Evolutionary conservation across 2,888 invertebrate species (phyloP), one percentile per base, ranked within the genome.

Genomic region (Lacanobia wlatinum): DNA sequence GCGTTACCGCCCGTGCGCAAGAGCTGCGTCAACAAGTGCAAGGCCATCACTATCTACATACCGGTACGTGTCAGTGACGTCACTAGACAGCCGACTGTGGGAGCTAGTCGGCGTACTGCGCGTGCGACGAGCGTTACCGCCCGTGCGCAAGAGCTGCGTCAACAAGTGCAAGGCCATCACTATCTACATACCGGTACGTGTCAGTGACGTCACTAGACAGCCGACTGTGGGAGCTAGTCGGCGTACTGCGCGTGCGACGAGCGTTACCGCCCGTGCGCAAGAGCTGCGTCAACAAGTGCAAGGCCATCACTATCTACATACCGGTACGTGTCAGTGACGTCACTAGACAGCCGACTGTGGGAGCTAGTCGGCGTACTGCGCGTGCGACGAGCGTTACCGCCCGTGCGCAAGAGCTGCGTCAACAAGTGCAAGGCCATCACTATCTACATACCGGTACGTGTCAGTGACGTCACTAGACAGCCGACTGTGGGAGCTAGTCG

Each of bases 81-180:
- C 87, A 0, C 78, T 94, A 60, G 93, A 95, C 87, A 74, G 23
- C 6, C 70, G 79, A 34, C 83, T 95, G 79, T 94, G 93, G 93
- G 87, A 87, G 82, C 79, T 91, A 43, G 90, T 94, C 69, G 10
- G n/a, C n/a, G 76, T 67, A 18, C 84, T 94, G 82, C 93, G 94
- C 18, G 92, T 90, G 73, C 87, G 89, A 8, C 88, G 91, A 0
- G 83, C 90, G 2, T 4, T 12, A 43, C 12, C 14, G 43, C 43
- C 2, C 5, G 5, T 14, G 43, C 43, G 40, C 12, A 12, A 40
- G 40, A 9, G 40, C 12, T 40, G 40, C 84, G 52, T 87, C 5
- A 89, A 92, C 58, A 87, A 87, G 23, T 94, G 95, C 87, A 70
- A 69, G 50, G 90, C 92, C 0, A 18, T 91, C 66, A 84, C 87